Evolutionary conservation across 1,140 invertebrate species (phyloP), one percentile per base, ranked within the genome.

Genomic region (Cydia splendana): DNA sequence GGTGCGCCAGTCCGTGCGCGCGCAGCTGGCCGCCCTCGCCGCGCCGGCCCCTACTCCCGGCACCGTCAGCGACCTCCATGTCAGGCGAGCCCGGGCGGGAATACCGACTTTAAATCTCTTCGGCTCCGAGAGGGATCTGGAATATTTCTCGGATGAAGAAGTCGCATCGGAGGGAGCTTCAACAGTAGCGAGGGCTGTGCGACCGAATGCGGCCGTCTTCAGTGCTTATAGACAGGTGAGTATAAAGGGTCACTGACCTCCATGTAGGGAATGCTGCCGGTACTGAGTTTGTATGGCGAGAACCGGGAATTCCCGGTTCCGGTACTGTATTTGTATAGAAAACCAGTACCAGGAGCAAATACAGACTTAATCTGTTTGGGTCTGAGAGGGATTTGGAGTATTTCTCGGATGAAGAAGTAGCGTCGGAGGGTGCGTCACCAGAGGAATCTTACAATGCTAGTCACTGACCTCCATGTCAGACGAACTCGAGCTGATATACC

Each of bases 361-460:
- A n/a, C n/a, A n/a, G n/a, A n/a, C 83, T 92, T 51, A 92, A 93
- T 86, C 82, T 96, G 15, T 95, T 96, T 82, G 96, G 96, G 0
- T 88, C 93, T 79, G 89, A 91, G 28, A 93, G 96, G 85, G 93
- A 95, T 75, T 87, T 97, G n/a, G 95, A 95, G 75, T 95, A 95
- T 82, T 95, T 95, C 82, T 94, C 94, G 5, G 94, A 93, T 20
- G 91, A 93, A 18, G 93, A 94, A 74, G n/a, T n/a, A n/a, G n/a
- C n/a, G n/a, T n/a, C n/a, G n/a, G n/a, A n/a, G n/a, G n/a, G n/a
- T n/a, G n/a, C n/a, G n/a, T n/a, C n/a, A n/a, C n/a, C n/a, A n/a
- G n/a, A n/a, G n/a, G n/a, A n/a, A n/a, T 12, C 76, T n/a, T 69
- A 15, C 38, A 53, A 15, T 2, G 10, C 42, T 38, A 3, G 38